These are phyloP conservation scores for Sphenodon punctatus DNA, from an alignment of 2,797 vertebrate species.

Conservation along the genomic window DNA sequence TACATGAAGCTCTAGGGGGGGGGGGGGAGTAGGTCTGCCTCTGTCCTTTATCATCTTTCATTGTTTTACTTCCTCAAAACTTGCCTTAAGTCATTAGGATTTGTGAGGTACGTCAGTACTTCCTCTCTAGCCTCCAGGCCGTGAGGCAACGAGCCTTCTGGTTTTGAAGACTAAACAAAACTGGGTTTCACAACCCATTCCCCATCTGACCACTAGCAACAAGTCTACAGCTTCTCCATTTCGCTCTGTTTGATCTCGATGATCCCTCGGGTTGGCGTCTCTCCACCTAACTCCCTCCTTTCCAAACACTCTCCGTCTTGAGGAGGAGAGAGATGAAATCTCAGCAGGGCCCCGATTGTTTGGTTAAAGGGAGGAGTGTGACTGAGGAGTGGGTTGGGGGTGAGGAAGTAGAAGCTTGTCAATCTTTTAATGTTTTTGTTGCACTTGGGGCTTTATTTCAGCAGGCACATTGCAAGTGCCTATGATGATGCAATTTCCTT, in stretches of 20 bases:
- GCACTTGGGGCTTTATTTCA: not conserved
- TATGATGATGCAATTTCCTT: not conserved
- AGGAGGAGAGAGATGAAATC: not conserved
- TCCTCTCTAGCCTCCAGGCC: not conserved
- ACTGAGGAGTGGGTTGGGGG: not conserved
- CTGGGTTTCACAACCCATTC: not conserved
- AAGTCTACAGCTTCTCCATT: not conserved
- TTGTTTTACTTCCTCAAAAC: not conserved
- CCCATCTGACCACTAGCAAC: no score
- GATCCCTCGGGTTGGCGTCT: accelerated
- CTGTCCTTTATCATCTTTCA: not conserved
- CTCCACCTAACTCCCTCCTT: not conserved
- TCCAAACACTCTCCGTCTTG: accelerated
- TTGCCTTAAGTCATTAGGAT: not conserved
- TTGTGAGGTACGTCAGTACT: not conserved
- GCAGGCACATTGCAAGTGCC: not conserved
- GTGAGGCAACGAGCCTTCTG: not conserved
- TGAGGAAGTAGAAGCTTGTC: not conserved
- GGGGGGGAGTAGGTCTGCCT: accelerated
- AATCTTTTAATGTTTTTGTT: not conserved
- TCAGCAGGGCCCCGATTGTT: not conserved
- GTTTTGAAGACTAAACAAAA: not conserved
- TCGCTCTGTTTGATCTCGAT: no score
- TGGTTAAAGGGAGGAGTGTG: no score
- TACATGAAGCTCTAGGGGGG: not conserved